phyloP scores from a whole-genome alignment of 2,113 vertebrate genomes.

The Equus quagga region DNA sequence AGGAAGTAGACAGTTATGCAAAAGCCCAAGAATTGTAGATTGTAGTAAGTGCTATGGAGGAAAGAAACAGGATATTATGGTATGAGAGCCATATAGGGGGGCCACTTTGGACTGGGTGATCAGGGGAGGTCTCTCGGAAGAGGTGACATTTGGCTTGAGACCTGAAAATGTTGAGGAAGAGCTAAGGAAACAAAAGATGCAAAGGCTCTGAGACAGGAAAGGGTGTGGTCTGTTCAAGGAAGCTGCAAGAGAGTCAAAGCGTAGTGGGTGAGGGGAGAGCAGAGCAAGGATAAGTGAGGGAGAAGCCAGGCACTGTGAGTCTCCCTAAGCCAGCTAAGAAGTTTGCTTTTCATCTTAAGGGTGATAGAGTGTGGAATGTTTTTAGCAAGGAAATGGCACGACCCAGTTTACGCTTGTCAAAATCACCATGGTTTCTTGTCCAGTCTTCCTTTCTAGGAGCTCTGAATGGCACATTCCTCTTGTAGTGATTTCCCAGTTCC shows the following conservation, averaged over 20 bases:
- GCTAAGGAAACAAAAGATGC: not conserved
- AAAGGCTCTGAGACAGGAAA: not conserved
- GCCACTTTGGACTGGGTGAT: not conserved
- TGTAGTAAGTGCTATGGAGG: not conserved
- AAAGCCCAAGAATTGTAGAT: not conserved
- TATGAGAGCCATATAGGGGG: no score
- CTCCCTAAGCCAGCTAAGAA: not conserved
- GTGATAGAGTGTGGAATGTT: not conserved
- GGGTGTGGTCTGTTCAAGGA: not conserved
- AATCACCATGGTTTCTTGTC: not conserved
- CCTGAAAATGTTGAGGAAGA: not conserved
- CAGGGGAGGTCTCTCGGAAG: not conserved
- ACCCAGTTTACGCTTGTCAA: not conserved
- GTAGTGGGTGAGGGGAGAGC: not conserved
- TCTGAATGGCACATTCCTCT: not conserved
- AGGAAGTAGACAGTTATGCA: not conserved
- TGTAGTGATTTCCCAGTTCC: not conserved
- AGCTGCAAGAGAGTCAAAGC: no score
- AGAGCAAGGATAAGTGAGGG: not conserved
- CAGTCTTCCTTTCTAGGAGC: not conserved
- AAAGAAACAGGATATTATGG: not conserved
- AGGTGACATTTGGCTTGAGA: not conserved
- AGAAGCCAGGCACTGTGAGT: not conserved
- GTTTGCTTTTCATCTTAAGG: not conserved
- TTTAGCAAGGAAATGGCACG: not conserved